phyloP scores from a whole-genome alignment of 1,140 invertebrate genomes.

The Cephus cinctus region DNA sequence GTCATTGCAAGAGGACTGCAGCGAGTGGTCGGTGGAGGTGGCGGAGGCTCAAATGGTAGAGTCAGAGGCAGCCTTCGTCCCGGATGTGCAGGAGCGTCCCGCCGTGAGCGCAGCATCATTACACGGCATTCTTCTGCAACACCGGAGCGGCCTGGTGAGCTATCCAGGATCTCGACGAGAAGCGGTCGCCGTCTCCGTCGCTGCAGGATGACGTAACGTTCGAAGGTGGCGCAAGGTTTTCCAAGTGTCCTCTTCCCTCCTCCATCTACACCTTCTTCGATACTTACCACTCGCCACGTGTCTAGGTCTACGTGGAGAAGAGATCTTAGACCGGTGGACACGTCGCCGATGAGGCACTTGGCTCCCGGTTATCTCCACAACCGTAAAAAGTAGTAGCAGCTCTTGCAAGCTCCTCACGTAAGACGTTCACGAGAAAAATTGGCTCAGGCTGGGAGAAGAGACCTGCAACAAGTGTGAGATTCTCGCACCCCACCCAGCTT shows the following conservation, averaged over 20 bases:
- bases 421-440: constrained; percentile 11
- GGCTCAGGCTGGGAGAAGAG: constrained; percentile 14
- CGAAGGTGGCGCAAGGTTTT: no score
- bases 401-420: background rate
- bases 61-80: constrained; percentile 27
- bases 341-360: background rate
- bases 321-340: no score
- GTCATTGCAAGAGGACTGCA: background rate
- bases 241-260: no score
- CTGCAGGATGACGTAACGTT: constrained; percentile 30
- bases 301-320: no score
- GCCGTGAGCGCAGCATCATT: constrained; percentile 21
- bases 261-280: no score
- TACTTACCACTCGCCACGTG: no score
- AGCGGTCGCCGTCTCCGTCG: constrained; percentile 21
- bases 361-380: background rate
- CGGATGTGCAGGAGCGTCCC: constrained; percentile 27
- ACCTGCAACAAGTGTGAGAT: constrained; percentile 26
- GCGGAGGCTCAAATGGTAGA: constrained; percentile 26
- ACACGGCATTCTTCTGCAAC: constrained; percentile 32
- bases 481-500: background rate
- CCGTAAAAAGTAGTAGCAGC: background rate
- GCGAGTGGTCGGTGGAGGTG: constrained; percentile 18
- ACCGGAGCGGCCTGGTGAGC: constrained; percentile 23
- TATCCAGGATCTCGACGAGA: constrained; percentile 28